A percentile compares a stretch with the other conserved stretches of the same genome.
phyloP scores from a whole-genome alignment of 2,797 vertebrate genomes.

The Luscinia luscinia region DNA sequence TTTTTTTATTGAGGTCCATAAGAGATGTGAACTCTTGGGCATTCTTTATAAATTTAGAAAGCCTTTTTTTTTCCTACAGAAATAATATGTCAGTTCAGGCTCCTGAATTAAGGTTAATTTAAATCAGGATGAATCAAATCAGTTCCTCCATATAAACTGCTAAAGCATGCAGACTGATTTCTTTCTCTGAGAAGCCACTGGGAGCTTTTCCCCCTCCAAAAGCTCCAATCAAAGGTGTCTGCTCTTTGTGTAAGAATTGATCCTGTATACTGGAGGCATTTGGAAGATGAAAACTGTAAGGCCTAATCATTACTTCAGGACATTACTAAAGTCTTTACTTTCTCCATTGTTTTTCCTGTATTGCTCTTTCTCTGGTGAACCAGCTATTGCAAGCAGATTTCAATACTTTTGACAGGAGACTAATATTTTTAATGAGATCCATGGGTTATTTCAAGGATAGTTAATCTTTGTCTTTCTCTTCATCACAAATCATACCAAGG shows the following conservation, averaged over 20 bases:
- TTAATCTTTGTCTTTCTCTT: background rate
- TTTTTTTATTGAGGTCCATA: background rate
- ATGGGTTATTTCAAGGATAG: background rate
- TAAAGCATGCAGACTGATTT: background rate
- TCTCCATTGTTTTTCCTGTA: background rate
- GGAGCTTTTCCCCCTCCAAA: background rate
- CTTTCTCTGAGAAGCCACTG: background rate
- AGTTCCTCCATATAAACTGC: background rate
- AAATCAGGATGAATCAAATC: background rate
- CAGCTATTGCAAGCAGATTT: background rate
- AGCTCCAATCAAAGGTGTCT: background rate
- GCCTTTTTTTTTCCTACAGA: accelerated
- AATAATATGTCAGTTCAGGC: background rate
- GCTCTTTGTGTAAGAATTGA: background rate
- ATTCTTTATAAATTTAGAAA: background rate
- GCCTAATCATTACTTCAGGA: background rate
- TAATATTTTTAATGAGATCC: background rate
- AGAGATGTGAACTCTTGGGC: background rate
- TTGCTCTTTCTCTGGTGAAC: background rate
- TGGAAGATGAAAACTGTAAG: background rate
- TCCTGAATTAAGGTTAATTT: background rate
- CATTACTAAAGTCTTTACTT: background rate
- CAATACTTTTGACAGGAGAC: background rate
- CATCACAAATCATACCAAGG: background rate
- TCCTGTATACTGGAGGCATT: background rate